Evolutionary conservation across 2,888 invertebrate genomes (phyloP).

Genomic region (Druceiella hillmani): DNA sequence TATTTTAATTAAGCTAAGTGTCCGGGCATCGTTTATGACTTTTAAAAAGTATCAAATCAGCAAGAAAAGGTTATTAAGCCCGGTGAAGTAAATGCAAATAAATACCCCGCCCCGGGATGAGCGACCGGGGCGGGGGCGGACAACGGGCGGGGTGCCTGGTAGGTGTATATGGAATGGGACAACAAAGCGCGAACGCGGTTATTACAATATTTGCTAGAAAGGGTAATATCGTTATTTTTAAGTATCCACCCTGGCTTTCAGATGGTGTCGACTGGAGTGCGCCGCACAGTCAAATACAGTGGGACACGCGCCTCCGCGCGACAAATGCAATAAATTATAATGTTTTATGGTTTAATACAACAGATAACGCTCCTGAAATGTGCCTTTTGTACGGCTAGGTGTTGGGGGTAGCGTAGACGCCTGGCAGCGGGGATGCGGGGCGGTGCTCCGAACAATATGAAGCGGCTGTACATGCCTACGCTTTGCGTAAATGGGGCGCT

Average conservation of each 20-base stretch:
- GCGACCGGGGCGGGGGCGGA: not conserved
- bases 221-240: constrained; percentile 49
- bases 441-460: no score
- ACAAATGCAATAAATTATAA: constrained; percentile 47
- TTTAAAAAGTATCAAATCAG: constrained; percentile 30
- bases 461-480: no score
- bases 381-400: constrained; percentile 43
- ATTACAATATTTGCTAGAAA: constrained; percentile 50
- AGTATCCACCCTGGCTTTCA: constrained; percentile 35
- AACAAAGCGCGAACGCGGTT: constrained; percentile 30
- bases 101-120: constrained; percentile 6
- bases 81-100: constrained; percentile 8
- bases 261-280: constrained; percentile 25
- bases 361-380: constrained; percentile 49
- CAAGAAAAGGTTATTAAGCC: constrained; percentile 36
- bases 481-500: no score
- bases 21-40: no score
- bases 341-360: constrained; percentile 54
- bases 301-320: constrained; percentile 37
- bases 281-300: constrained; percentile 25
- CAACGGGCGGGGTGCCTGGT: not conserved
- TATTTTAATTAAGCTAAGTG: no score
- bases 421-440: not conserved
- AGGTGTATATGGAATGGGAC: constrained; percentile 8
- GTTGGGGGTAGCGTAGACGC: constrained; percentile 21